Conservation (phyloP, 2,888 invertebrate species). For the Eristalis intricaria region DNA sequence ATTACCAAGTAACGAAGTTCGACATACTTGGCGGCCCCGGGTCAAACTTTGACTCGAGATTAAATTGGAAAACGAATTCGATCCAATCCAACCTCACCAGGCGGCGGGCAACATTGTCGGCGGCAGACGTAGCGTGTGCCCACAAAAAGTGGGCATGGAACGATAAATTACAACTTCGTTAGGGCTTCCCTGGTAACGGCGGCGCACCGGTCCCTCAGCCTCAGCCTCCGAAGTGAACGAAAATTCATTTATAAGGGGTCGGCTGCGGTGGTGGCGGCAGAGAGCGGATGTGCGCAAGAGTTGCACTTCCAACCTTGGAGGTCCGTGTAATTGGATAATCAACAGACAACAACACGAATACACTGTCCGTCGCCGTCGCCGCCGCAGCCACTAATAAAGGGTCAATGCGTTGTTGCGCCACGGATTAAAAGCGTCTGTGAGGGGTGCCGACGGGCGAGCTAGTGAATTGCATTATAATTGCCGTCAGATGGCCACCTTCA, state of each 20-base stretch:
- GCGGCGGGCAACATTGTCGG: neutral
- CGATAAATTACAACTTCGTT: slow-evolving; percentile 67
- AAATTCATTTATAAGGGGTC: slow-evolving; percentile 29
- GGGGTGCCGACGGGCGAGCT: neutral
- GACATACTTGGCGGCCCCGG: slow-evolving; percentile 46
- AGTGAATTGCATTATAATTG: slow-evolving; percentile 48
- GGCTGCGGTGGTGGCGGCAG: neutral
- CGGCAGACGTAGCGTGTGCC: slow-evolving; percentile 12
- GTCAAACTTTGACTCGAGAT: slow-evolving; percentile 54
- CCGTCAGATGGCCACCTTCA: slow-evolving; percentile 36
- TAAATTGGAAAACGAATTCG: slow-evolving; percentile 65
- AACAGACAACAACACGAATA: slow-evolving; percentile 15
- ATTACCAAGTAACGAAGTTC: slow-evolving; percentile 64
- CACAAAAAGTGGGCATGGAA: slow-evolving; percentile 48
- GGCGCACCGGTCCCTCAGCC: slow-evolving; percentile 27
- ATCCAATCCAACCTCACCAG: neutral
- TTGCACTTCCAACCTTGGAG: slow-evolving; percentile 40
- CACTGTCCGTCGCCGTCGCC: neutral
- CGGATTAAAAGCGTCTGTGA: neutral
- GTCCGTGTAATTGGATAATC: slow-evolving; percentile 60
- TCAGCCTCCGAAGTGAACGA: neutral
- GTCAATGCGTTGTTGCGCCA: slow-evolving; percentile 4
- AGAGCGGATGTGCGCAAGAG: neutral
- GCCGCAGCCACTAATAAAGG: slow-evolving; percentile 8
- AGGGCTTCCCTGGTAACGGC: slow-evolving; percentile 39